Evolutionary conservation across 2,888 invertebrate species (phyloP).

Genomic region (Lutraria lutraria): DNA sequence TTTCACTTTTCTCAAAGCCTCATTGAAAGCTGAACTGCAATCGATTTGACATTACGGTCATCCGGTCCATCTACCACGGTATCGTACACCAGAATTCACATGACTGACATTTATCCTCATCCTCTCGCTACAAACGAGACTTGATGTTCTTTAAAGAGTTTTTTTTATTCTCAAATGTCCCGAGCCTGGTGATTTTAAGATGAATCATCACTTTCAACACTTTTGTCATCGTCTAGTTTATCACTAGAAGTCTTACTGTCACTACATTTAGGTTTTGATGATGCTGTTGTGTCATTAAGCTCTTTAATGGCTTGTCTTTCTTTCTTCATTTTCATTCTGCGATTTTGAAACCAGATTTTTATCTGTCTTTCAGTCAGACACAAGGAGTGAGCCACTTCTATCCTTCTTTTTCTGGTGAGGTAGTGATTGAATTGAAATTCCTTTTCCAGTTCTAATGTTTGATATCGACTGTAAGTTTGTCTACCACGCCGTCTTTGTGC

Average conservation of each 20-base stretch:
- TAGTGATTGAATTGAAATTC: conserved; percentile 99
- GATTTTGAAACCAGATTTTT: conserved; percentile 92
- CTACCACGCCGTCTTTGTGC: conserved; percentile 90
- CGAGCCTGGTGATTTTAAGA: conserved; percentile 56
- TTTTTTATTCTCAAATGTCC: conserved; percentile 17
- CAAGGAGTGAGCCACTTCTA: conserved; percentile 98
- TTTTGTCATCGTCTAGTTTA: conserved; percentile 70
- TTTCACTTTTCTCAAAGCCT: not conserved
- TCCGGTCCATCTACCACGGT: not conserved
- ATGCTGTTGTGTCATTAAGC: conserved; percentile 76
- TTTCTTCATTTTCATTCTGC: conserved; percentile 98
- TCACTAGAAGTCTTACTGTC: conserved; percentile 59
- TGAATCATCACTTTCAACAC: conserved; percentile 75
- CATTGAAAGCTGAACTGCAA: not conserved
- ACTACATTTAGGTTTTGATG: conserved; percentile 43
- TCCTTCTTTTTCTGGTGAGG: conserved; percentile 97
- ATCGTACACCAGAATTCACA: not conserved
- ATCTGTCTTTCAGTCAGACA: conserved; percentile 98
- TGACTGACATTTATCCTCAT: conserved; percentile 33
- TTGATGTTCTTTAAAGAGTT: conserved; percentile 3
- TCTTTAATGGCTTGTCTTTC: conserved; percentile 84
- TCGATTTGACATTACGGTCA: not conserved
- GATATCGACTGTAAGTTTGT: conserved; percentile 98
- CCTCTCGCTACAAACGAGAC: conserved; percentile 14
- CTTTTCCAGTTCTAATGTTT: conserved; percentile 98